Evolutionary conservation across 53 echinoderm and acorn worm species (phyloP), one percentile per base, ranked within the genome.

Genomic region (Temnopleurus reevesii): DNA sequence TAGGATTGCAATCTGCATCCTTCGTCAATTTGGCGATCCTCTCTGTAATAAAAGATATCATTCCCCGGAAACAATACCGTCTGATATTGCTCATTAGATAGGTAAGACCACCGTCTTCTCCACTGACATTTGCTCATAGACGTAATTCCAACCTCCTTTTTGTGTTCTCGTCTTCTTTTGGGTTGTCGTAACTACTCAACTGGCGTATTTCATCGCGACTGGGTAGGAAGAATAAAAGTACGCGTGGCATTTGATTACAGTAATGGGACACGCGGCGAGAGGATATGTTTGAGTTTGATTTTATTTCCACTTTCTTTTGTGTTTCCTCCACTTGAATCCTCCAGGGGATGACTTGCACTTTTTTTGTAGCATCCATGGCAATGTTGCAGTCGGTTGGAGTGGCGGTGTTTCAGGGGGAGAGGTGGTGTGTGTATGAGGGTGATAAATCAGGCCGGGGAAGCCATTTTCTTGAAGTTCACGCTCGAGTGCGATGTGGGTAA

Each of bases 261-360:
- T 33, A 63, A 63, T 63, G 63, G 34, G 34, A 63, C 63, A 63
- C 63, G 63, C 63, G 30, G 34, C 63, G 2, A 63, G 63, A 63
- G 63, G 34, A 63, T 63, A 33, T 63, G 63, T 63, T 63, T 63
- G 63, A 63, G 63, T 63, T 31, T 63, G 63, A 34, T 63, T 63
- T 63, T 63, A 63, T 12, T 63, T 63, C 31, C 63, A 31, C 13
- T 31, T 57, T 63, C 18, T 18, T 63, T 63, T 63, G 63, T 63
- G 30, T 34, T 63, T 63, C 2, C 13, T 63, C 1, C 4, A 63
- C 63, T 3, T 1, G 34, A 33, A 33, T 31, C 34, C 63, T 33
- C 63, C 27, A 0, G 34, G 25, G 63, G 63, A 63, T 63, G 34
- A 63, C 63, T 63, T 63, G 63, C 63, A 63, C 63, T 63, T 63